phyloP scores from a whole-genome alignment of 2,888 invertebrate genomes.

The Cremastinae sp. region DNA sequence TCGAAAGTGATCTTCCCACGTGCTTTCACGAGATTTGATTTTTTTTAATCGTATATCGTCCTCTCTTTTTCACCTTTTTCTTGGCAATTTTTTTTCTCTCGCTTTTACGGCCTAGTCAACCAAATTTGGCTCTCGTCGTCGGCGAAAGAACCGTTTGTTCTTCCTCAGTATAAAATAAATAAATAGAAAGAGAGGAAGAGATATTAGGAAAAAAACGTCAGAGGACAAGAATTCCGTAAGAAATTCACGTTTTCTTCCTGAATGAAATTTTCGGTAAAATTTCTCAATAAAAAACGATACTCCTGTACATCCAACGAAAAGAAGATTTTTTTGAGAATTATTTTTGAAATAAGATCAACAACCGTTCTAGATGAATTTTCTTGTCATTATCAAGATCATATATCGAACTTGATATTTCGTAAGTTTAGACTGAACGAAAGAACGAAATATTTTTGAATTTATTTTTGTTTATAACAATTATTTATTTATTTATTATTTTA shows the following conservation, averaged over 20 bases:
- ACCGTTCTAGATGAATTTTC: too few species aligned
- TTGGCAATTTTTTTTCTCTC: not conserved
- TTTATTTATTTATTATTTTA: conserved; percentile 27
- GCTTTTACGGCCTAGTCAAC: conserved; percentile 27
- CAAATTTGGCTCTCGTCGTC: conserved; percentile 57
- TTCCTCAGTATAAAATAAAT: conserved; percentile 8
- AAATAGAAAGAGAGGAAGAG: not conserved
- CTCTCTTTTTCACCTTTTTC: conserved; percentile 3
- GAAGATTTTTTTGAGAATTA: too few species aligned
- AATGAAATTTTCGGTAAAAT: not conserved
- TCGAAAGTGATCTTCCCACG: conserved; percentile 38
- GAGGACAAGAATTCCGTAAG: conserved; percentile 16
- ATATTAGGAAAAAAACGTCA: not conserved
- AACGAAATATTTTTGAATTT: not conserved
- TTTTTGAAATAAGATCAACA: too few species aligned
- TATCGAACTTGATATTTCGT: too few species aligned
- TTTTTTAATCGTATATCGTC: conserved; percentile 8
- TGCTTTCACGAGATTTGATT: conserved; percentile 25
- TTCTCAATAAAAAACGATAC: not conserved
- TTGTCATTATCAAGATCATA: too few species aligned
- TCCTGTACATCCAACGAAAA: too few species aligned
- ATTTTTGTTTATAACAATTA: conserved; percentile 25
- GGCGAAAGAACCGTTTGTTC: conserved; percentile 56
- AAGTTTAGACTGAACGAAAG: too few species aligned
- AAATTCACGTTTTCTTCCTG: conserved; percentile 13